phyloP scores from a whole-genome alignment of 2,113 vertebrate species.

The Tauraco erythrolophus region DNA sequence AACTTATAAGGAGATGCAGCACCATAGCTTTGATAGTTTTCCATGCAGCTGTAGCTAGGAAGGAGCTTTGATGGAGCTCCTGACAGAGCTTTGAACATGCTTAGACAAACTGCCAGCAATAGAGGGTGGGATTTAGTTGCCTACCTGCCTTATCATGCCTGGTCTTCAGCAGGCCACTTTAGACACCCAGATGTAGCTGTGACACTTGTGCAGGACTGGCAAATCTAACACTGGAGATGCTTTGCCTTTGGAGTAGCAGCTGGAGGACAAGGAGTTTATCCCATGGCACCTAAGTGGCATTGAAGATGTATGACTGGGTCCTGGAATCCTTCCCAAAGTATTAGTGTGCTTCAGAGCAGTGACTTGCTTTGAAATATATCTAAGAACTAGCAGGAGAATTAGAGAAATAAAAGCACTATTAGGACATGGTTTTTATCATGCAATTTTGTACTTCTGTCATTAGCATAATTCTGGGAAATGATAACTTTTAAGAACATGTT shows the following conservation, averaged over 20 bases:
- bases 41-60: accelerated
- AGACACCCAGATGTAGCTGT: not conserved
- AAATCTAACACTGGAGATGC: not conserved
- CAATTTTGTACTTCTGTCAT: not conserved
- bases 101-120: not conserved
- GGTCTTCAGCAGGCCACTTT: not conserved
- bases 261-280: not conserved
- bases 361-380: not conserved
- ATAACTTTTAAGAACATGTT: slow-evolving; percentile 3
- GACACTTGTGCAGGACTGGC: not conserved
- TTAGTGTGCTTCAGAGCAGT: not conserved
- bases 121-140: not conserved
- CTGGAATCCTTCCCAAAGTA: not conserved
- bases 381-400: not conserved
- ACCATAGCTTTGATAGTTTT: not conserved
- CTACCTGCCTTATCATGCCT: not conserved
- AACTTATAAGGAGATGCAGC: not conserved
- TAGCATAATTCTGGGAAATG: slow-evolving; percentile 15
- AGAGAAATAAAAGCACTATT: not conserved
- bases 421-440: not conserved
- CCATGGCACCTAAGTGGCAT: not conserved
- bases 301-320: not conserved
- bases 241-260: not conserved
- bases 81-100: not conserved
- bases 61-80: not conserved